phyloP scores from a whole-genome alignment of 2,797 vertebrate genomes.

The Characodon lateralis region DNA sequence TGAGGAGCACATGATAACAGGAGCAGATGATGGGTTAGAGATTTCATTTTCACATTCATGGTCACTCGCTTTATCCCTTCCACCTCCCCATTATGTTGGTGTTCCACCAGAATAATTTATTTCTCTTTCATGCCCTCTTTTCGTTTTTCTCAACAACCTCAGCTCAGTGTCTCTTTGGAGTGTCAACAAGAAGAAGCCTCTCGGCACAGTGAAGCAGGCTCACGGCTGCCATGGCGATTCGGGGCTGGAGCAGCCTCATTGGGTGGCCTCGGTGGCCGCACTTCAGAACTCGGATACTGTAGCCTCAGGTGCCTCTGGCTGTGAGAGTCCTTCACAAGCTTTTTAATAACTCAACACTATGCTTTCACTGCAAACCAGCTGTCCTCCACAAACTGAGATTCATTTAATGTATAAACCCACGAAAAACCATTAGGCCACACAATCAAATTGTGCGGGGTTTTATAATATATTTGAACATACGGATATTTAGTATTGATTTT shows the following conservation, averaged over 20 bases:
- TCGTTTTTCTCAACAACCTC: slow-evolving; percentile 74
- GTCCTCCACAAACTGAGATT: not conserved
- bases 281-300: slow-evolving; percentile 91
- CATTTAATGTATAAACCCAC: too few relatives aligned
- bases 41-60: not conserved
- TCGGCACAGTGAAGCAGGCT: slow-evolving; percentile 84
- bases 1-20: slow-evolving; percentile 94
- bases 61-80: not conserved
- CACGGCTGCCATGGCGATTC: slow-evolving; percentile 83
- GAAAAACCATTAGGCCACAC: not conserved
- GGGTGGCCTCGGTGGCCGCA: slow-evolving; percentile 89
- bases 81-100: not conserved
- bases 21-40: slow-evolving; percentile 92
- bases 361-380: not conserved
- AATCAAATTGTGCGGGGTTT: not conserved
- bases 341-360: slow-evolving; percentile 13
- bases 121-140: slow-evolving; percentile 7
- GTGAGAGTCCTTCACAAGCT: slow-evolving; percentile 59
- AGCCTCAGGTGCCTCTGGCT: slow-evolving; percentile 88
- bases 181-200: slow-evolving; percentile 92
- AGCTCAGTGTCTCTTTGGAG: slow-evolving; percentile 93
- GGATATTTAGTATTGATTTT: not conserved
- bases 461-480: not conserved
- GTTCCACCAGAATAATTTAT: slow-evolving; percentile 9
- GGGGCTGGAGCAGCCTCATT: slow-evolving; percentile 88